Percentiles rank a stretch among this genome's conserved stretches.
Conservation (phyloP, 2,797 vertebrate species). For the Sebastes trivittatus region DNA sequence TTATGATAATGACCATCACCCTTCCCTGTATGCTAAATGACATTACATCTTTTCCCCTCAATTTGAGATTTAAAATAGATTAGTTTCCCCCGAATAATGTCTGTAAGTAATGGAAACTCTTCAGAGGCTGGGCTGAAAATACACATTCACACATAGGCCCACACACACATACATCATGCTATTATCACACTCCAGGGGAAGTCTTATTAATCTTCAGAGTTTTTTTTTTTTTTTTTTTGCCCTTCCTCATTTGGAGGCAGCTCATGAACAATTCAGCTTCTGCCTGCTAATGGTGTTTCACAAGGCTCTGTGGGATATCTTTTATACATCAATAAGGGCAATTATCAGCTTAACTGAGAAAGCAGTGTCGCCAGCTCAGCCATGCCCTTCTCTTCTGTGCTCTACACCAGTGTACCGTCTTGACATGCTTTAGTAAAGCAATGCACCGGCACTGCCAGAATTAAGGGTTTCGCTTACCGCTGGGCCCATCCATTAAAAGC, state of each 20-base stretch:
- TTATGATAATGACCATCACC: conserved; percentile 71
- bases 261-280: conserved; percentile 97
- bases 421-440: conserved; percentile 51
- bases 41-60: conserved; percentile 64
- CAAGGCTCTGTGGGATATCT: conserved; percentile 94
- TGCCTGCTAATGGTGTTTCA: conserved; percentile 98
- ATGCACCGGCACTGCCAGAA: conserved; percentile 10
- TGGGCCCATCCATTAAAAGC: background rate
- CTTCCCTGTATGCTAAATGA: conserved; percentile 63
- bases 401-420: conserved; percentile 38
- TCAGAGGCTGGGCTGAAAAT: conserved; percentile 84
- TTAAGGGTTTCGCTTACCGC: conserved; percentile 25
- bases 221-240: conserved; percentile 58
- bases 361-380: conserved; percentile 88
- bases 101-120: conserved; percentile 72
- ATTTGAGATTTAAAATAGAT: conserved; percentile 73
- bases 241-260: conserved; percentile 91
- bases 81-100: conserved; percentile 66
- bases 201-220: conserved; percentile 91
- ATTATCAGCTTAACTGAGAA: conserved; percentile 98
- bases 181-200: conserved; percentile 91
- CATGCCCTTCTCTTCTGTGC: conserved; percentile 67
- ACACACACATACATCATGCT: conserved; percentile 71
- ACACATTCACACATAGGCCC: conserved; percentile 57
- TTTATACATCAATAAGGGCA: conserved; percentile 99